Evolutionary conservation across 2,113 vertebrate genomes (phyloP).

Genomic region (Gadus macrocephalus): DNA sequence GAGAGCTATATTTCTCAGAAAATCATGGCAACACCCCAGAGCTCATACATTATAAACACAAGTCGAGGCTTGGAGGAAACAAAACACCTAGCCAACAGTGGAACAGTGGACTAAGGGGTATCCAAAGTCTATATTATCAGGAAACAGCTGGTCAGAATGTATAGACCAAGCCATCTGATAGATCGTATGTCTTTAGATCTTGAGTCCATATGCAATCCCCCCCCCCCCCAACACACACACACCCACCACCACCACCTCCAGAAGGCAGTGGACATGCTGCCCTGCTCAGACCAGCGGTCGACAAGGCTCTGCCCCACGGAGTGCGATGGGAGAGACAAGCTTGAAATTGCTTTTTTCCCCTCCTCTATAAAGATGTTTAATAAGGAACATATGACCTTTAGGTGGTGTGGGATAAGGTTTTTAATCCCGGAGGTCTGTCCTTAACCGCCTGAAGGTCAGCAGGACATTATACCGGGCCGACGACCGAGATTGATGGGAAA

Average conservation of each 20-base stretch:
- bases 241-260: not conserved
- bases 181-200: too few species aligned
- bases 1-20: too few species aligned
- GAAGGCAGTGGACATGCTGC: not conserved
- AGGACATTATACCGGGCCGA: constrained; percentile 21
- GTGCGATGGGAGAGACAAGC: constrained; percentile 38
- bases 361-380: constrained; percentile 46
- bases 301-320: constrained; percentile 19
- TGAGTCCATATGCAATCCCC: too few species aligned
- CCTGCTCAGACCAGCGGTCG: not conserved
- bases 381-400: constrained; percentile 53
- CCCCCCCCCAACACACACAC: not conserved
- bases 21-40: too few species aligned
- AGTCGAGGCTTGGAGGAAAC: too few species aligned
- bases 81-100: too few species aligned
- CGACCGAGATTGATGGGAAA: not conserved
- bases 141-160: too few species aligned
- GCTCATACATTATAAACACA: too few species aligned
- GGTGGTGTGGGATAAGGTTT: constrained; percentile 30
- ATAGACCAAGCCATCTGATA: too few species aligned
- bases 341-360: constrained; percentile 13
- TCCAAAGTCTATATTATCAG: too few species aligned
- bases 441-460: constrained; percentile 45
- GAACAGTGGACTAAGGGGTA: too few species aligned
- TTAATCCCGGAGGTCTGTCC: constrained; percentile 37